phyloP scores from a whole-genome alignment of 2,113 vertebrate species.

The Oreocharis arfaki region DNA sequence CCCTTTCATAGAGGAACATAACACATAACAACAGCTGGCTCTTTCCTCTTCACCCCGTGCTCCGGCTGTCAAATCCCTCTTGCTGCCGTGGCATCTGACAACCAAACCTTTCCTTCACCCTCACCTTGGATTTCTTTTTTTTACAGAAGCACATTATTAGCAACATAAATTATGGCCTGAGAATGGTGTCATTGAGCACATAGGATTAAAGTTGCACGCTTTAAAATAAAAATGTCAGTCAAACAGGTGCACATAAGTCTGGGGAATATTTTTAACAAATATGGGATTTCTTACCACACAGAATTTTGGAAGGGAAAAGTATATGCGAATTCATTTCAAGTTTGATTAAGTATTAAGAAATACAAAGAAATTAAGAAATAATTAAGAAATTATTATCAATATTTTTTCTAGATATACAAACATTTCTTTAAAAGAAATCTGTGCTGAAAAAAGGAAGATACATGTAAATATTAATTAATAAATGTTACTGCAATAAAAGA shows the following conservation, averaged over 20 bases:
- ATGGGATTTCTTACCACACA: not conserved
- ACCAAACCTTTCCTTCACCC: not conserved
- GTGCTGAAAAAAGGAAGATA: not conserved
- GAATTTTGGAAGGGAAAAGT: not conserved
- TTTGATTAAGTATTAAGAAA: not conserved
- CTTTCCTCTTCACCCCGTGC: not conserved
- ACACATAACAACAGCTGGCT: not conserved
- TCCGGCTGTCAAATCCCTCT: not conserved
- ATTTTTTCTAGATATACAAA: not conserved
- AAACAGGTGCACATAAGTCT: not conserved
- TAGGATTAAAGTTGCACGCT: not conserved
- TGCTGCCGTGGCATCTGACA: not conserved
- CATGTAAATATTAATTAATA: not conserved
- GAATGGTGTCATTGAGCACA: not conserved
- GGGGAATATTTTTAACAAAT: not conserved
- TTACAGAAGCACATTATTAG: not conserved
- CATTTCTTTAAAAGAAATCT: not conserved
- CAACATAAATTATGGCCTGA: not conserved
- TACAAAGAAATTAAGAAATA: too few species aligned
- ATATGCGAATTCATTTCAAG: not conserved
- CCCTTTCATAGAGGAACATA: not conserved
- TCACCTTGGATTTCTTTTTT: not conserved
- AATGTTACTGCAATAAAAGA: not conserved
- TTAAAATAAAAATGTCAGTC: slow-evolving; percentile 8
- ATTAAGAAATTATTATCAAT: not conserved